Conservation (phyloP, 2,113 vertebrate species). For the Marmota monax region DNA sequence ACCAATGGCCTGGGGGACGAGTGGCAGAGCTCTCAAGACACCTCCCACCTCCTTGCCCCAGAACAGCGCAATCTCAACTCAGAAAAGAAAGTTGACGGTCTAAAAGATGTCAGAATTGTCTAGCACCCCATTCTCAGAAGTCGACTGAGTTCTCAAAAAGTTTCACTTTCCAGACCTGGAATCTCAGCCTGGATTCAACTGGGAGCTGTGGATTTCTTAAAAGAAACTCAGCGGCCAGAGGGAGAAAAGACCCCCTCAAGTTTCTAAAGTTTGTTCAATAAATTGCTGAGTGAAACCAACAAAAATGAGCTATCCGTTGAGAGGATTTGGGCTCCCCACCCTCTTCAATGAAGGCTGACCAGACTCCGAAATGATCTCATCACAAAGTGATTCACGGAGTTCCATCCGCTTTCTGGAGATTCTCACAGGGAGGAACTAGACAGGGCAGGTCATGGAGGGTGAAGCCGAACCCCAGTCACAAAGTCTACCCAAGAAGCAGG, state of each 20-base stretch:
- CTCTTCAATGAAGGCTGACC: background rate
- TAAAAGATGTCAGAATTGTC: slow-evolving; percentile 13
- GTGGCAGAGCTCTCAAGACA: fast-evolving
- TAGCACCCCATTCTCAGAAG: background rate
- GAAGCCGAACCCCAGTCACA: background rate
- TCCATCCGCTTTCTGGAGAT: background rate
- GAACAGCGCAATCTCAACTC: background rate
- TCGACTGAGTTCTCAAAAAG: background rate
- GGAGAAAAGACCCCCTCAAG: fast-evolving
- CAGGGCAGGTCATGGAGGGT: too few species aligned
- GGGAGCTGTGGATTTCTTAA: background rate
- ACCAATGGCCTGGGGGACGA: fast-evolving
- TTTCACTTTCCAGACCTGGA: background rate
- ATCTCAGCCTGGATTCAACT: background rate
- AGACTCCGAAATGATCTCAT: background rate
- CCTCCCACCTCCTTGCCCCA: fast-evolving
- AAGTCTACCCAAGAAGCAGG: background rate
- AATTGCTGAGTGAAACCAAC: background rate
- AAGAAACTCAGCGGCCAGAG: background rate
- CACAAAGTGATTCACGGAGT: background rate
- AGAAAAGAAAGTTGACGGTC: background rate
- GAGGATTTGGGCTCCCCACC: background rate
- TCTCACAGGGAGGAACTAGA: background rate
- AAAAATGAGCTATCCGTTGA: background rate
- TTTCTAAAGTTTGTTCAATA: background rate